A percentile compares a stretch with the other conserved stretches of the same genome.
These are phyloP conservation scores for Charanyca ferruginea DNA, from an alignment of 2,888 invertebrate genomes.

Conservation along the genomic window DNA sequence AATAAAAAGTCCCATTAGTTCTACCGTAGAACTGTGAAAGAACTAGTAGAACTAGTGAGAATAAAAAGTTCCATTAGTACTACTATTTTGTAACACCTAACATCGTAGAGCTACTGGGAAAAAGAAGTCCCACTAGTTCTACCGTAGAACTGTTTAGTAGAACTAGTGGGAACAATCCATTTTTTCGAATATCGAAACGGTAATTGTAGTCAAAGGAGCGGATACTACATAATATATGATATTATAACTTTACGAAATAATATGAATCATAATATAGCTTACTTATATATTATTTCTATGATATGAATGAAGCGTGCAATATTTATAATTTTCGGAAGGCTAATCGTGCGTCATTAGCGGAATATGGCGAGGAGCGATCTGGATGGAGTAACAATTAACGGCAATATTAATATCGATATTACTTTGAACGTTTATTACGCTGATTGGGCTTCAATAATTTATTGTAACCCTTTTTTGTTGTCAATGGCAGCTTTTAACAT, in stretches of 20 bases:
- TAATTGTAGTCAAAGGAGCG: slow-evolving; percentile 9
- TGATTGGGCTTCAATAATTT: slow-evolving; percentile 30
- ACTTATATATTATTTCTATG: no score
- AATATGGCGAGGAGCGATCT: slow-evolving; percentile 22
- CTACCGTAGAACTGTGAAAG: no score
- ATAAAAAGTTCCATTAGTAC: no score
- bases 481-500: slow-evolving; percentile 15
- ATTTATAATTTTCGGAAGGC: slow-evolving; percentile 46
- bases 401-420: slow-evolving; percentile 33
- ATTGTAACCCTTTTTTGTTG: slow-evolving; percentile 18
- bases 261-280: no score
- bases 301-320: slow-evolving; percentile 28
- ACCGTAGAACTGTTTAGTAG: no score
- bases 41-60: no score
- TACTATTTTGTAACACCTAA: no score
- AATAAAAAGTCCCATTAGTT: no score
- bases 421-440: slow-evolving; percentile 40
- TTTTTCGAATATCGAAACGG: slow-evolving; percentile 15
- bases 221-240: slow-evolving; percentile 5
- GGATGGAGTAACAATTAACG: slow-evolving; percentile 42
- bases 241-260: neutral
- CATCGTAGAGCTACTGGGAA: no score
- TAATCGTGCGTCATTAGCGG: slow-evolving; percentile 37
- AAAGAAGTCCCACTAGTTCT: no score
- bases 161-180: no score